Conservation (phyloP, 2,113 vertebrate species). For the Malurus alboscapulatus region DNA sequence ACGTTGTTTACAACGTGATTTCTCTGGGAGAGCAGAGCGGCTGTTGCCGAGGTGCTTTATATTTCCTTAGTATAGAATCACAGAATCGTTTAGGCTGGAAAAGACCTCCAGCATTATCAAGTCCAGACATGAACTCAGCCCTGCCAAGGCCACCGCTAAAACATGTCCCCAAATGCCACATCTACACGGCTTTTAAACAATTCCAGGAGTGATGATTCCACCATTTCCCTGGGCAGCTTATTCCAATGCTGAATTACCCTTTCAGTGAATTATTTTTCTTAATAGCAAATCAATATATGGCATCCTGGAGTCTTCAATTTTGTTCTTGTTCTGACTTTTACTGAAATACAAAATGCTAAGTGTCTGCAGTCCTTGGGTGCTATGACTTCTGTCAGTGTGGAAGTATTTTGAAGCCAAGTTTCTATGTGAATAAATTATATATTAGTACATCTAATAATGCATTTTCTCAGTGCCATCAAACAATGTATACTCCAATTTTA, state of each 20-base stretch:
- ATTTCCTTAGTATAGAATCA: not conserved
- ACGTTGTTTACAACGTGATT: not conserved
- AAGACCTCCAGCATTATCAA: not conserved
- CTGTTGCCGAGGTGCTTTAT: not conserved
- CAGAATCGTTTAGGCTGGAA: not conserved
- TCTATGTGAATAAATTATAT: not conserved
- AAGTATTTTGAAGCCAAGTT: not conserved
- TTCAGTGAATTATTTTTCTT: not conserved
- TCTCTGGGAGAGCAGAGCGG: not conserved
- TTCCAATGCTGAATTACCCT: not conserved
- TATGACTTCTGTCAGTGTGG: not conserved
- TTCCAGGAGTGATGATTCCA: too few relatives aligned
- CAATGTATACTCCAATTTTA: not conserved
- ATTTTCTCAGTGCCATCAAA: not conserved
- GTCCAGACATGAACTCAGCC: not conserved
- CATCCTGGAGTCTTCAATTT: fast-evolving
- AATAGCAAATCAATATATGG: not conserved
- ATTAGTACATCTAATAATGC: not conserved
- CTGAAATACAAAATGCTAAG: not conserved
- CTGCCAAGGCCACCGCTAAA: not conserved
- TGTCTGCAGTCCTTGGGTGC: not conserved
- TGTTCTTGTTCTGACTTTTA: not conserved
- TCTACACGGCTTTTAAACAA: not conserved
- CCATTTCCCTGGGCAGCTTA: not conserved
- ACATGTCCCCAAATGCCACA: not conserved